phyloP scores from a whole-genome alignment of 2,113 vertebrate species.

The Pachyramphus minor region DNA sequence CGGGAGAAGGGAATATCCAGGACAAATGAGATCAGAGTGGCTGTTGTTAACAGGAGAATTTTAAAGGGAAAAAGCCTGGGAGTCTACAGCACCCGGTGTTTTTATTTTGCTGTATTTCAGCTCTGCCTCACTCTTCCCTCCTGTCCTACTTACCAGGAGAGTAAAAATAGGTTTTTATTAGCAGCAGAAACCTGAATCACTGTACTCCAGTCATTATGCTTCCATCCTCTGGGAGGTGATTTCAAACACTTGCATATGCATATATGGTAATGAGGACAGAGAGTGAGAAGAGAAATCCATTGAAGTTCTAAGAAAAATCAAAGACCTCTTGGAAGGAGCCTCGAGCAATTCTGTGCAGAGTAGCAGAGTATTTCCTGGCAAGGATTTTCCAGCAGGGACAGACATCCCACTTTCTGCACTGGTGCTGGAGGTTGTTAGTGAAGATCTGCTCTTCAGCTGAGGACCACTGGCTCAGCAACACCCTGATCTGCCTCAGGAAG shows the following conservation, averaged over 20 bases:
- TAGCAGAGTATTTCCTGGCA: constrained; percentile 34
- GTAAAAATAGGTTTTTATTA: constrained; percentile 67
- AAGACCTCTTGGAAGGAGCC: constrained; percentile 57
- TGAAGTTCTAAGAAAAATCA: constrained; percentile 65
- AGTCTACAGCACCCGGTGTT: background rate
- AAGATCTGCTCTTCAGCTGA: background rate
- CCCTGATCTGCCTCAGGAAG: background rate
- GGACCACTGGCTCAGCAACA: background rate
- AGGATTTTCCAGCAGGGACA: constrained; percentile 32
- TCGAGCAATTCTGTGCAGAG: constrained; percentile 13
- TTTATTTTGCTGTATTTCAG: constrained; percentile 34
- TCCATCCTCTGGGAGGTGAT: constrained; percentile 59
- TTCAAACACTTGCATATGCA: constrained; percentile 64
- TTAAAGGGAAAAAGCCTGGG: background rate
- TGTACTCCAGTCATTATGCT: constrained; percentile 51
- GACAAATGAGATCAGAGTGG: background rate
- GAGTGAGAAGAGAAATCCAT: constrained; percentile 54
- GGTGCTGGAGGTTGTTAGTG: background rate
- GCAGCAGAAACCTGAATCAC: constrained; percentile 63
- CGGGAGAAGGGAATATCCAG: background rate
- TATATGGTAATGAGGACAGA: constrained; percentile 45
- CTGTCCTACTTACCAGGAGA: constrained; percentile 60
- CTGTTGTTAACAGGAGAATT: background rate
- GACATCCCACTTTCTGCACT: background rate
- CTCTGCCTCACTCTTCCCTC: constrained; percentile 16